Conservation (phyloP, 1,140 invertebrate genomes). For the Cherax destructor region DNA sequence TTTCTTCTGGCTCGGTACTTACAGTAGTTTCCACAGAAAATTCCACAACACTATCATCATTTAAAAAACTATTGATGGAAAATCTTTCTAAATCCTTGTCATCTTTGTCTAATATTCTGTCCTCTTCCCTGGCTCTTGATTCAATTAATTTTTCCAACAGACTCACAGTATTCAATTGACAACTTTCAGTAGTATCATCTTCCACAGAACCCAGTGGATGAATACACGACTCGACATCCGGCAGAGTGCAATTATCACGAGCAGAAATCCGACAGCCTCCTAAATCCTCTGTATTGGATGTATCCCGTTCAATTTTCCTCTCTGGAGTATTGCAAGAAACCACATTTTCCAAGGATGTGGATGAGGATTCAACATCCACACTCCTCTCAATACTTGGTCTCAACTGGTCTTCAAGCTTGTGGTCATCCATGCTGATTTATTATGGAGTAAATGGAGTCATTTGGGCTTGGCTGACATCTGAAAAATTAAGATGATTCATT, state of each 20-base stretch:
- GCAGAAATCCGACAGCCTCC: neutral
- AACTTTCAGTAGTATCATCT: neutral
- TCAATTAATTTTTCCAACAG: neutral
- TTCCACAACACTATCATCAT: conserved; percentile 51
- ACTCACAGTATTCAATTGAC: neutral
- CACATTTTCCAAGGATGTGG: neutral
- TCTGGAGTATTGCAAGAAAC: neutral
- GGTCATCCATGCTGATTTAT: neutral
- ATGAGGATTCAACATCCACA: neutral
- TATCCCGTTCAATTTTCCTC: neutral
- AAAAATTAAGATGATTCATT: neutral
- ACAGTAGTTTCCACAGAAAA: neutral
- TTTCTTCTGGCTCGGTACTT: neutral
- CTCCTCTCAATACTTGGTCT: neutral
- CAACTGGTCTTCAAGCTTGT: neutral
- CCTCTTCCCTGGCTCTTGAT: neutral
- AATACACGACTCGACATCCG: neutral
- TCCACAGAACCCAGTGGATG: neutral
- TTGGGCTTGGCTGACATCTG: neutral
- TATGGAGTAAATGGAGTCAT: neutral
- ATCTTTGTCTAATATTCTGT: neutral
- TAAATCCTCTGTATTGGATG: neutral
- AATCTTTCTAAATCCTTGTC: neutral
- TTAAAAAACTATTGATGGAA: neutral
- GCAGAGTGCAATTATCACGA: neutral